Percentiles rank a stretch among this genome's conserved stretches.
phyloP scores from a whole-genome alignment of 2,113 vertebrate species.

The Coptodon bakossiorum region DNA sequence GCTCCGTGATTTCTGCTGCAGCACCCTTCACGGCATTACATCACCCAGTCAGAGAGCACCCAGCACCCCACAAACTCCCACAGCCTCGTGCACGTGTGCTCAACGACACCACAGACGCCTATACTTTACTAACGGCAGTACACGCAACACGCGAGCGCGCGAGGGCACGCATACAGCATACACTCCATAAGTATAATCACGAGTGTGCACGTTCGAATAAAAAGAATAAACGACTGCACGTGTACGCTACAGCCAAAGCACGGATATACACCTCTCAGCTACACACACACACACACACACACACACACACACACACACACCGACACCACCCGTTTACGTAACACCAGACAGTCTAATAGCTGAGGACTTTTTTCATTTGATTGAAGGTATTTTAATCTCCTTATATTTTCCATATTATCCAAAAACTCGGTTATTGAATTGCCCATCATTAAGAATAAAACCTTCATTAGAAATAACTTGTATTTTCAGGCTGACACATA shows the following conservation, averaged over 20 bases:
- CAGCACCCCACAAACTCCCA: slow-evolving; percentile 18
- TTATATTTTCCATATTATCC: neutral
- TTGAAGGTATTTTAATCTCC: neutral
- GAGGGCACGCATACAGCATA: neutral
- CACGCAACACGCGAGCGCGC: neutral
- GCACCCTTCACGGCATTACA: slow-evolving; percentile 65
- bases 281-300: neutral
- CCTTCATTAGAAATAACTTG: neutral
- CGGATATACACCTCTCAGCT: neutral
- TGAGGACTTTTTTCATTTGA: neutral
- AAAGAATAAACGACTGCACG: neutral
- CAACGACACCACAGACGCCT: neutral
- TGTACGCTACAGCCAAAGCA: neutral
- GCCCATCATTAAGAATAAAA: neutral
- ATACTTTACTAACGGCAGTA: neutral
- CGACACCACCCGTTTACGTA: slow-evolving; percentile 9
- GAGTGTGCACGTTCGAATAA: neutral
- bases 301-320: neutral
- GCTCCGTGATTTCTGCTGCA: slow-evolving; percentile 58
- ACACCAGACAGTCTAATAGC: neutral
- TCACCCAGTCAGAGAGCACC: slow-evolving; percentile 51
- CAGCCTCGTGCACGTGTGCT: neutral
- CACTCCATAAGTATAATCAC: neutral
- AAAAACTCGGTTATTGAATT: neutral
- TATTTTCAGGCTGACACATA: neutral